Base-by-base conservation (phyloP, 1,140 invertebrate species). In the Eupeodes corollae region DNA sequence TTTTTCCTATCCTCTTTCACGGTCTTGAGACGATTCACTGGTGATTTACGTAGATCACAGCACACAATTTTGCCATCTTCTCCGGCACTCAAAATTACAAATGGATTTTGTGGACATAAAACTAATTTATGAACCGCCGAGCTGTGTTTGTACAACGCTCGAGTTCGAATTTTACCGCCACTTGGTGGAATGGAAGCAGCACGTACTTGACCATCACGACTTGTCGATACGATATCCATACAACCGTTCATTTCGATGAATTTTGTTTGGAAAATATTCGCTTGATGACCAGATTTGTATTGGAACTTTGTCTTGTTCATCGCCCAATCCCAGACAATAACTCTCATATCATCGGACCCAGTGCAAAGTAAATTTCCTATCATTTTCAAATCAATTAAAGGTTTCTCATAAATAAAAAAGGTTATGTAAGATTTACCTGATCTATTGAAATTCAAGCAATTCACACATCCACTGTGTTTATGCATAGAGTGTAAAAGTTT, bases 301-400 rank as follows among this genome's bases (percentile, higher is more conserved):
- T 71, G 71, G 42, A 84, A 67, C 9, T 79, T 55, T 5, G 73
- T 70, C 54, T 78, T 80, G 48, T 81, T 82, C 6, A 72, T 61
- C 12, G 86, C 79, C 91, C 91, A 96, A 63, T 96, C 84, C 92
- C 92, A 97, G 16, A 97, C 69, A 26, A 88, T 75, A 26, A 94
- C 78, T 38, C 79, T 75, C 10, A 84, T 76, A 73, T 97, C 93
- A 75, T 97, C 91, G 1, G 91, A 95, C 5, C 88, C 90, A 65
- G 88, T 91, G 37, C 61, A 63, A 6, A 67, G 38, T 11, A 66
- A 12, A 34, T 67, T 56, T 26, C 21, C 21, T 26, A 26, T 26
- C n/a, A n/a, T n/a, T n/a, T n/a, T n/a, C n/a, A n/a, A n/a, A n/a
- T n/a, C n/a, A n/a, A n/a, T n/a, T 5, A 45, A 16, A 45, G 9